Evolutionary conservation across 2,113 vertebrate genomes (phyloP).

Genomic region (Elanoides forficatus): DNA sequence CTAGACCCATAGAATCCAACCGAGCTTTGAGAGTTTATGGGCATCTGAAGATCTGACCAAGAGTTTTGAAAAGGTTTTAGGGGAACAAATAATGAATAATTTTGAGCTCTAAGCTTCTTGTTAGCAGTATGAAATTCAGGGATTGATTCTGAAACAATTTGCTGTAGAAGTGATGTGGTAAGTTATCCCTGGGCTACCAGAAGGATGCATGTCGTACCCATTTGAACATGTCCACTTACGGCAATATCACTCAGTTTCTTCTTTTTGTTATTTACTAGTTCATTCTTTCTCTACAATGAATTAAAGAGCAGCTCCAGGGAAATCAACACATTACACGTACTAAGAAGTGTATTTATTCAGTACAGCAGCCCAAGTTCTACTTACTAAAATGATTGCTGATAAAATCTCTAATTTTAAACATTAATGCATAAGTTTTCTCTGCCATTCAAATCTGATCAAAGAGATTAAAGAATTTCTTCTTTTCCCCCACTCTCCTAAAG

Average conservation of each 20-base stretch:
- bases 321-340: slow-evolving; percentile 2
- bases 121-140: not conserved
- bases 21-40: not conserved
- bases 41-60: not conserved
- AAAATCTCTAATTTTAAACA: slow-evolving; percentile 65
- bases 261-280: slow-evolving; percentile 9
- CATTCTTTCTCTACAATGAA: not conserved
- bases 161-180: not conserved
- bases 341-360: slow-evolving; percentile 54
- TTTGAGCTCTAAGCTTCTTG: not conserved
- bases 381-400: slow-evolving; percentile 57
- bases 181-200: not conserved
- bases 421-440: slow-evolving; percentile 50
- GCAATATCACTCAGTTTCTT: not conserved
- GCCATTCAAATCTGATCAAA: slow-evolving; percentile 61
- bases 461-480: slow-evolving; percentile 47
- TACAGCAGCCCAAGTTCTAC: slow-evolving; percentile 5
- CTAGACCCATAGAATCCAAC: not conserved
- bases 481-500: not conserved
- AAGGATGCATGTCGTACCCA: not conserved
- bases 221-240: not conserved
- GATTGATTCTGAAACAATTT: not conserved
- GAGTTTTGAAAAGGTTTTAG: not conserved
- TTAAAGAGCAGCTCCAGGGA: slow-evolving; percentile 26
- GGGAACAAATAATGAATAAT: not conserved